Conservation (phyloP, 1,140 invertebrate genomes). For the Bombus confusus region DNA sequence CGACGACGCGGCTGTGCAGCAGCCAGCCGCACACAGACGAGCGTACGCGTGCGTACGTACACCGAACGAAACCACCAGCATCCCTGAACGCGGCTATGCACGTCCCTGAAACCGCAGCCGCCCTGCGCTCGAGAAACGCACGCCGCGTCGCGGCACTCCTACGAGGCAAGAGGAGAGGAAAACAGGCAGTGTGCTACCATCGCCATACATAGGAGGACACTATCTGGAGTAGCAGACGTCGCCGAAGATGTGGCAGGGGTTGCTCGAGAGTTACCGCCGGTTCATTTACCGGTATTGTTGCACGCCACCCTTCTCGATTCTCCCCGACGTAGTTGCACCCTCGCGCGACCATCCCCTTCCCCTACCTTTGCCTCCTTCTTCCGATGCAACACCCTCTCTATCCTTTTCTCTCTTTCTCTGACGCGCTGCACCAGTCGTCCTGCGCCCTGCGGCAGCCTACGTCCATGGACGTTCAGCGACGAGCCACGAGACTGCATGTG, state of each 20-base stretch:
- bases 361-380: constrained; percentile 25
- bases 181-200: constrained; percentile 51
- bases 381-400: constrained; percentile 2
- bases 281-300: constrained; percentile 78
- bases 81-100: constrained; percentile 51
- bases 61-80: background rate
- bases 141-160: constrained; percentile 6
- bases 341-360: constrained; percentile 5
- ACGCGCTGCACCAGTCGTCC: constrained; percentile 56
- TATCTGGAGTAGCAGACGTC: constrained; percentile 73
- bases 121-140: constrained; percentile 30
- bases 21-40: constrained; percentile 35
- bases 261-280: constrained; percentile 72
- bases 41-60: background rate
- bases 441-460: constrained; percentile 9
- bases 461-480: background rate
- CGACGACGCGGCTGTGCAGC: constrained; percentile 33
- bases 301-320: constrained; percentile 48
- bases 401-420: background rate
- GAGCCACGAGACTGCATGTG: background rate
- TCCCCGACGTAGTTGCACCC: constrained; percentile 8
- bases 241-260: constrained; percentile 60
- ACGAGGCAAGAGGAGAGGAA: constrained; percentile 48
- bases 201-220: constrained; percentile 54
- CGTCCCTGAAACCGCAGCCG: constrained; percentile 54